Evolutionary conservation across 2,888 invertebrate genomes (phyloP).

Genomic region (Mythimna impura): DNA sequence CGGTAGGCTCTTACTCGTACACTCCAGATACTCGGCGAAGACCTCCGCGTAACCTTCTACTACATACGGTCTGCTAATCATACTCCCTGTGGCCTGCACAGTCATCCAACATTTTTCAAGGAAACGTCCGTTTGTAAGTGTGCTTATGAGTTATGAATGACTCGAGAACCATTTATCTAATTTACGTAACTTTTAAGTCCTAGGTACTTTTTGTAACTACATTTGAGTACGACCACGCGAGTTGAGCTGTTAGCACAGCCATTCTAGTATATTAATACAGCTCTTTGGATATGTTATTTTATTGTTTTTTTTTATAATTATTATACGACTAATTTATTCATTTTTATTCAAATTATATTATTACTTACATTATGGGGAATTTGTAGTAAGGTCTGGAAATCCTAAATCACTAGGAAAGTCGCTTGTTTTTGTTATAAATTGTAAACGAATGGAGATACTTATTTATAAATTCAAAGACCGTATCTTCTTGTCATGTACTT

Average conservation of each 20-base stretch:
- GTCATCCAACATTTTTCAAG: background rate
- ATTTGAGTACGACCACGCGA: background rate
- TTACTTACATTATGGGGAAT: background rate
- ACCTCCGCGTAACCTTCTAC: too few species aligned
- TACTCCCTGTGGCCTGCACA: background rate
- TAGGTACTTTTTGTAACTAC: background rate
- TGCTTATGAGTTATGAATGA: background rate
- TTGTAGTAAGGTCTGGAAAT: background rate
- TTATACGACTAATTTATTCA: background rate
- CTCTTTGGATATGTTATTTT: background rate
- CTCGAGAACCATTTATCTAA: slow-evolving; percentile 17
- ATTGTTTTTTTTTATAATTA: background rate
- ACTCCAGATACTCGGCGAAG: too few species aligned
- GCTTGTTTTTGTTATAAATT: slow-evolving; percentile 25
- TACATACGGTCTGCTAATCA: too few species aligned
- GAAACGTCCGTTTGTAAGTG: background rate
- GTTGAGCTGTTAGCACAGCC: background rate
- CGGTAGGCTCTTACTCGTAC: too few species aligned
- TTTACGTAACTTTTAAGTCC: background rate
- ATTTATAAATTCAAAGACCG: slow-evolving; percentile 4
- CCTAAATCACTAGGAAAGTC: background rate
- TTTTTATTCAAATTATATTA: background rate
- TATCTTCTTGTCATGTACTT: slow-evolving; percentile 4
- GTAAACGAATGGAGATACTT: slow-evolving; percentile 2
- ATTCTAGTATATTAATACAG: background rate